Base-by-base conservation (phyloP, 2,888 invertebrate genomes). In the Nomada lathburiana region DNA sequence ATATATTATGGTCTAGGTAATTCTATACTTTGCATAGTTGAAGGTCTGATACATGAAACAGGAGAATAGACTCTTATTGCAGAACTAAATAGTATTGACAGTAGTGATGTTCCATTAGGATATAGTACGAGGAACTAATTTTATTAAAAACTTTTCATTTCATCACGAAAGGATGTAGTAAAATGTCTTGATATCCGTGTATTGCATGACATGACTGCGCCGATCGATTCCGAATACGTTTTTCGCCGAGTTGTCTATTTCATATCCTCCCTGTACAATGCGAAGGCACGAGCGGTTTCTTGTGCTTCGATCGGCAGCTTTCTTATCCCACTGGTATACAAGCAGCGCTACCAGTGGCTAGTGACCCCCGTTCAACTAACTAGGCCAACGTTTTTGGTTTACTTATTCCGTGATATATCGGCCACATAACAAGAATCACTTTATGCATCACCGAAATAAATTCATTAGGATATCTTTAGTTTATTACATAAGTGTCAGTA, bases 381-480 rank as follows among this genome's bases (percentile, higher is more conserved):
- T 75, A 63, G 83, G 71, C 52, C 59, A 71, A 62, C 62, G 62
- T 64, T 79, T 78, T 78, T 47, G 44, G 60, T 69, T 76, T 69
- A 65, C 29, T 65, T 72, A 42, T 47, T 42, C 20, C 62, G 9
- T 42, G 52, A 18, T 68, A 67, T 63, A 36, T 68, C 69, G 59
- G 64, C 42, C 60, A 5, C 11, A 50, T 29, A 52, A 60, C 55
- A 82, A 62, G 57, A 55, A 76, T 75, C 52, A 72, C 50, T 79
- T 83, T 83, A 83, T 62, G 75, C 64, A 72, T 78, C 64, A 82
- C 79, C 59, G 62, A 80, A 84, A 80, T 84, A 84, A 73, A 80
- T 84, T 83, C 76, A 84, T 83, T 82, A 80, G 72, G 50, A 60
- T 76, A 83, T 80, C 69, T 83, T 82, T 83, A 83, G 80, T 80